Evolutionary conservation across 1,140 invertebrate genomes (phyloP).

Genomic region (Leptinotarsa lineolata): DNA sequence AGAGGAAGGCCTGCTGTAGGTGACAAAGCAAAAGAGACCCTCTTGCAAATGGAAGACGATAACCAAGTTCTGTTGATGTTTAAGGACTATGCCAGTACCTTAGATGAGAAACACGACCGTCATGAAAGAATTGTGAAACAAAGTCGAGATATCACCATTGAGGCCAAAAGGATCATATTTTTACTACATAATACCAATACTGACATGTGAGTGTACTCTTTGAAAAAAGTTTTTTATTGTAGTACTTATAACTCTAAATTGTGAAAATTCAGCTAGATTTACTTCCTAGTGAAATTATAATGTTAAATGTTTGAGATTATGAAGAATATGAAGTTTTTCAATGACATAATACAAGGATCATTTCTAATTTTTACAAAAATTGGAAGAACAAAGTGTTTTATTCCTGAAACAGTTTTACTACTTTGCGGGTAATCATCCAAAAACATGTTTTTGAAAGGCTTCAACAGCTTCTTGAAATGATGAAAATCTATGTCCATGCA

Average conservation of each 20-base stretch:
- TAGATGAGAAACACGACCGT: constrained; percentile 83
- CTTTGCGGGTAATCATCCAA: too few relatives aligned
- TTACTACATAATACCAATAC: constrained; percentile 74
- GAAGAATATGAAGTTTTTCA: too few relatives aligned
- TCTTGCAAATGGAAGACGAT: constrained; percentile 57
- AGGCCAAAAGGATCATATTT: constrained; percentile 90
- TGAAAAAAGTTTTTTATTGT: too few relatives aligned
- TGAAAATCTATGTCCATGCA: constrained; percentile 9
- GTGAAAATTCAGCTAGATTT: too few relatives aligned
- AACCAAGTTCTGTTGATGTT: constrained; percentile 72
- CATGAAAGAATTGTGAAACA: constrained; percentile 84
- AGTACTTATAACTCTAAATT: too few relatives aligned
- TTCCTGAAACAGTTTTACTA: too few relatives aligned
- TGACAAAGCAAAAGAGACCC: constrained; percentile 45
- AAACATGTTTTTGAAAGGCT: too few relatives aligned
- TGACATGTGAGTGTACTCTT: constrained; percentile 41
- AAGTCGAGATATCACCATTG: constrained; percentile 87
- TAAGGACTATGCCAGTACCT: constrained; percentile 66
- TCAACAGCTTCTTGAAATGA: background rate
- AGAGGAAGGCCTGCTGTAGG: constrained; percentile 41
- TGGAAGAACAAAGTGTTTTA: too few relatives aligned
- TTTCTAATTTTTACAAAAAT: too few relatives aligned
- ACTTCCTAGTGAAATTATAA: too few relatives aligned
- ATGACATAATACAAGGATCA: too few relatives aligned
- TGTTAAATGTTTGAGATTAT: too few relatives aligned